Conservation (phyloP, 1,140 invertebrate species). For the Philaenus spumarius region DNA sequence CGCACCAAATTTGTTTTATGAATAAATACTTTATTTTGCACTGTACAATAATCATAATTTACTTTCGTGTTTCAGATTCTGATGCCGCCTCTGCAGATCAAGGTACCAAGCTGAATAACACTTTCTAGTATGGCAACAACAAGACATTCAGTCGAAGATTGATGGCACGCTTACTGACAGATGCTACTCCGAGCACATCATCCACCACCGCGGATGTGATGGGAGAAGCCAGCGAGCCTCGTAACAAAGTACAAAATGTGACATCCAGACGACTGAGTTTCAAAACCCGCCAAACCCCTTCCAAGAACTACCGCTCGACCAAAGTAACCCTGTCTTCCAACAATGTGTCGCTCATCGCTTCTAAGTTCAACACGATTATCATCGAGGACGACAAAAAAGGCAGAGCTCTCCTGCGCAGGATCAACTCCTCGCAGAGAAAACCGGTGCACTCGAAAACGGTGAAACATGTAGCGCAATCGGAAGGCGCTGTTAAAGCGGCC, state of each 20-base stretch:
- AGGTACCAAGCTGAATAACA: no score
- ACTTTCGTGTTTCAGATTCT: no score
- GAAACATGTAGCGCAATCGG: no score
- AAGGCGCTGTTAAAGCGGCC: conserved; percentile 16
- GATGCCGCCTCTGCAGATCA: no score
- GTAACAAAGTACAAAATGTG: not conserved
- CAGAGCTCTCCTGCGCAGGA: not conserved
- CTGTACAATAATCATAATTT: no score
- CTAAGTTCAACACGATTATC: conserved; percentile 27
- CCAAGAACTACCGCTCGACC: conserved; percentile 8
- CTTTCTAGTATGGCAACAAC: no score
- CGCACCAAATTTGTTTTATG: no score
- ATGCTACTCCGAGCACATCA: not conserved
- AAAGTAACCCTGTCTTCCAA: conserved; percentile 20
- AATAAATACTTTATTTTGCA: no score
- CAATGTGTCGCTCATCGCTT: conserved; percentile 22
- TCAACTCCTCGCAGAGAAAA: not conserved
- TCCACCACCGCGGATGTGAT: not conserved
- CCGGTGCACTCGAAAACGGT: not conserved
- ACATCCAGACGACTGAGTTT: conserved; percentile 14
- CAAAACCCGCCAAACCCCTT: conserved; percentile 4
- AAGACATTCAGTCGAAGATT: not conserved
- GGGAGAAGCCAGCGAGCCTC: not conserved
- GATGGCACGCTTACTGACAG: conserved; percentile 6
- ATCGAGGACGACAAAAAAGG: conserved; percentile 12